Evolutionary conservation across 2,888 invertebrate genomes (phyloP).

Genomic region (Agonopterix subpropinquella): DNA sequence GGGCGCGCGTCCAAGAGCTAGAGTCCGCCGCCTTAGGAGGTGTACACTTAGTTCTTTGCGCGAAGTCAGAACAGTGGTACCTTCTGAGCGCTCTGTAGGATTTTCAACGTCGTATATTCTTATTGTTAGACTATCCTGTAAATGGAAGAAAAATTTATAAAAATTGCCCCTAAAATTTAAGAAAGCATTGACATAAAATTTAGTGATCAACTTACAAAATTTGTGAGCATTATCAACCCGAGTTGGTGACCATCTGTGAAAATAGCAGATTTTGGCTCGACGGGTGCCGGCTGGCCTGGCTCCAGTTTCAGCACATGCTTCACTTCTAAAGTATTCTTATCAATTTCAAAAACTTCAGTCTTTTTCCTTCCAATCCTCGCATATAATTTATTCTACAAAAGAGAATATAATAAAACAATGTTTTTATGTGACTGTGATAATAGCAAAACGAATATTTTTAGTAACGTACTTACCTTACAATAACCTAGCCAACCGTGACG

Average conservation of each 20-base stretch:
- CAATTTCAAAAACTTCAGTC: slow-evolving; percentile 62
- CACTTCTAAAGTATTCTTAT: slow-evolving; percentile 57
- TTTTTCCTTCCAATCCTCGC: slow-evolving; percentile 79
- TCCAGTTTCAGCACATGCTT: slow-evolving; percentile 48
- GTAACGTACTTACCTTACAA: slow-evolving; percentile 81
- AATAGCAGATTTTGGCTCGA: slow-evolving; percentile 55
- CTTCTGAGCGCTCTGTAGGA: slow-evolving; percentile 27
- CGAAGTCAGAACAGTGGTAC: slow-evolving; percentile 31
- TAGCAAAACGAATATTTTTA: background rate
- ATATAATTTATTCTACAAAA: slow-evolving; percentile 84
- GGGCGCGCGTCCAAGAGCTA: slow-evolving; percentile 54
- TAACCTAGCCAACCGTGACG: slow-evolving; percentile 89
- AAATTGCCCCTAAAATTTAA: background rate
- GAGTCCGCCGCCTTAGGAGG: slow-evolving; percentile 49
- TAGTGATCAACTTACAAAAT: slow-evolving; percentile 44
- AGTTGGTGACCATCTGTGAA: slow-evolving; percentile 66
- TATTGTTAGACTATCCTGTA: slow-evolving; percentile 55
- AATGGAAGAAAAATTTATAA: background rate
- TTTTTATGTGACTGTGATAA: too few species aligned
- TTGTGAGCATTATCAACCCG: slow-evolving; percentile 65
- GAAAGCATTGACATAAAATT: background rate
- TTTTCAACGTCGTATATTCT: slow-evolving; percentile 52
- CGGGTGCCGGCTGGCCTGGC: slow-evolving; percentile 35
- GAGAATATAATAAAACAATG: slow-evolving; percentile 11
- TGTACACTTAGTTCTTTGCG: slow-evolving; percentile 53